phyloP scores from a whole-genome alignment of 2,113 vertebrate genomes.

The Tenebrosternarchus preto region DNA sequence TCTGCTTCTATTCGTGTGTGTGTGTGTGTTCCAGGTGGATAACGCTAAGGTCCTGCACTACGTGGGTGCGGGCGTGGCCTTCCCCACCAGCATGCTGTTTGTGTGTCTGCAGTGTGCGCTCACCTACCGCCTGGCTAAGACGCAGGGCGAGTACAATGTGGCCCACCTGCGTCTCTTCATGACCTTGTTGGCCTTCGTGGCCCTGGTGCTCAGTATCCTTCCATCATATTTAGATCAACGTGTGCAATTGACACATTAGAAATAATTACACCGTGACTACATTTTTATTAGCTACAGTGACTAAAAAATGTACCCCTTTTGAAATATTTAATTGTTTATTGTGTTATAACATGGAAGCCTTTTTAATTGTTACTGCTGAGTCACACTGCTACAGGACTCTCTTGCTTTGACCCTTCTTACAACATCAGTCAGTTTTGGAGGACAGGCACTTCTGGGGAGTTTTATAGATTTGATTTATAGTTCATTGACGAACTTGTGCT shows the following conservation, averaged over 20 bases:
- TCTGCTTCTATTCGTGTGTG: not conserved
- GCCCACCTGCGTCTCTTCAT: constrained; percentile 80
- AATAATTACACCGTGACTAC: too few relatives aligned
- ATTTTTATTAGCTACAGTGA: not conserved
- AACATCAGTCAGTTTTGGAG: too few relatives aligned
- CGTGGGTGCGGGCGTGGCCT: constrained; percentile 82
- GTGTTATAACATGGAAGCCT: too few relatives aligned
- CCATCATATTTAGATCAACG: not conserved
- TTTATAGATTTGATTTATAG: too few relatives aligned
- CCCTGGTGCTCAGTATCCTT: constrained; percentile 88
- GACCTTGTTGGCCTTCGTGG: constrained; percentile 76
- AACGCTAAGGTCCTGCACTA: constrained; percentile 87
- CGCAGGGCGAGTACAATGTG: constrained; percentile 74
- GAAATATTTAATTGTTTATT: too few relatives aligned
- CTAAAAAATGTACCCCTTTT: too few relatives aligned
- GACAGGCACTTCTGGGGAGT: too few relatives aligned
- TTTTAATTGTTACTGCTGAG: too few relatives aligned
- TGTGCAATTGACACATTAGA: too few relatives aligned
- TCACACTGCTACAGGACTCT: not conserved
- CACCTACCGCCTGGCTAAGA: constrained; percentile 85
- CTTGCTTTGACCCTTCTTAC: too few relatives aligned
- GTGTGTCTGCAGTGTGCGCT: constrained; percentile 83
- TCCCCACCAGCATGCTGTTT: constrained; percentile 86
- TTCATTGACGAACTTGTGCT: too few relatives aligned
- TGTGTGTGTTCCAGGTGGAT: constrained; percentile 75